Percentiles rank a stretch among this genome's conserved stretches.
Evolutionary conservation across 2,797 vertebrate species (phyloP).

Genomic region (Melanotaenia trifasciata): DNA sequence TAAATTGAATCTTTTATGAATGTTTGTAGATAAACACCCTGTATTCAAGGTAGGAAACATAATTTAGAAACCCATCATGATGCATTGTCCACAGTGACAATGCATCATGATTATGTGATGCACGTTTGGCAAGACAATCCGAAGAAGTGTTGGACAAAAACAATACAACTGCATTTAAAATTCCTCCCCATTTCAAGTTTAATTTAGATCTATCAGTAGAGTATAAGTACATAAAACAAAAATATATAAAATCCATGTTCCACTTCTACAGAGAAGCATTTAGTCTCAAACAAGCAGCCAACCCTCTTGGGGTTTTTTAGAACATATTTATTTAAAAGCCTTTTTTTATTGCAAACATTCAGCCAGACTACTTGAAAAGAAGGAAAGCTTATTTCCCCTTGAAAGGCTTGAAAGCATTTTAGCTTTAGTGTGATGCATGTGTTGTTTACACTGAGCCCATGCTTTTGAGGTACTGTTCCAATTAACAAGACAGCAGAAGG

Average conservation of each 20-base stretch:
- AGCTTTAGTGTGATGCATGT: background rate
- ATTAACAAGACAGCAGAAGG: slow-evolving; percentile 31
- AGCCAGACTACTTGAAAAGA: slow-evolving; percentile 26
- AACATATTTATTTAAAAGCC: slow-evolving; percentile 16
- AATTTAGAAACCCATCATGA: background rate
- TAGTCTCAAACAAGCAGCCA: background rate
- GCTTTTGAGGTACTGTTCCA: slow-evolving; percentile 33
- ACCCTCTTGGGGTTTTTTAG: slow-evolving; percentile 19
- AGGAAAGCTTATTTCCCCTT: slow-evolving; percentile 6
- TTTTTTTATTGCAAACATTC: slow-evolving; percentile 23
- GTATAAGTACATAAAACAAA: slow-evolving; percentile 9
- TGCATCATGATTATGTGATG: slow-evolving; percentile 16
- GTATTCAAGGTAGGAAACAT: background rate
- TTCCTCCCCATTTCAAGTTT: background rate
- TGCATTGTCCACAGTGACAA: slow-evolving; percentile 13
- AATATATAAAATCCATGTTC: slow-evolving; percentile 5
- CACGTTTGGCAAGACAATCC: slow-evolving; percentile 9
- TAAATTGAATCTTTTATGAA: background rate
- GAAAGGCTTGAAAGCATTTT: slow-evolving; percentile 7
- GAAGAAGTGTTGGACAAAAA: slow-evolving; percentile 16
- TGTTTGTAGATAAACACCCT: slow-evolving; percentile 19
- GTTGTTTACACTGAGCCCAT: slow-evolving; percentile 27
- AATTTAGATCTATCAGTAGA: background rate
- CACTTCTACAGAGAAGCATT: slow-evolving; percentile 3
- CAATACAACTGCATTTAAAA: slow-evolving; percentile 6